These are phyloP conservation scores for Pogona vitticeps DNA, from an alignment of 2,113 vertebrate species.

Conservation along the genomic window DNA sequence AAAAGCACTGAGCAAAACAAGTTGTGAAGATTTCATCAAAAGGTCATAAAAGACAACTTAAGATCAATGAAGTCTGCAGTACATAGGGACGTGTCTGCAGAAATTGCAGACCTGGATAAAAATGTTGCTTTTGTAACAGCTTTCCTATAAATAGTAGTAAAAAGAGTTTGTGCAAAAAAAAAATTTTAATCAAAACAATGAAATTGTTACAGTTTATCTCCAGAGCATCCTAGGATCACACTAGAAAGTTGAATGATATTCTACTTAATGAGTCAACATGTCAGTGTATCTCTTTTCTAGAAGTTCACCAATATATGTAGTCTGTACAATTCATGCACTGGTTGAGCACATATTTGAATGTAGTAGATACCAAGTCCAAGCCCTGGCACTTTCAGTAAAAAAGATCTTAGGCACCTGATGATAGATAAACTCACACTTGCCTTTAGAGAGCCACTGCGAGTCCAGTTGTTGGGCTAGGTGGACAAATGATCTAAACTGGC, in stretches of 20 bases:
- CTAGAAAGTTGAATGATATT: background rate
- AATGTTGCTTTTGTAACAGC: background rate
- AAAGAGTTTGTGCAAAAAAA: background rate
- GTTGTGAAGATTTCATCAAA: background rate
- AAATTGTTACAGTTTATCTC: background rate
- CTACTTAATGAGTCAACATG: background rate
- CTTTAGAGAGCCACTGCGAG: background rate
- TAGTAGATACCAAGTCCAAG: background rate
- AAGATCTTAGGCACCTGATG: background rate
- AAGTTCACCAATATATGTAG: background rate
- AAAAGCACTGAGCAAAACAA: background rate
- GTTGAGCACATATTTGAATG: background rate
- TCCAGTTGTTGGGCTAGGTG: background rate
- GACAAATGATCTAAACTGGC: background rate
- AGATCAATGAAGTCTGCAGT: background rate
- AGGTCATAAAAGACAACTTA: background rate
- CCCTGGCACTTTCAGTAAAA: background rate
- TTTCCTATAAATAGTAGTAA: background rate
- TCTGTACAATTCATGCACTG: background rate
- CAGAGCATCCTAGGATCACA: background rate
- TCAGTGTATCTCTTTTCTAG: background rate
- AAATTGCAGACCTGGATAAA: background rate
- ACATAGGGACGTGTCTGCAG: background rate
- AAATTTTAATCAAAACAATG: background rate
- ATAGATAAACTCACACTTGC: background rate